Evolutionary conservation across 2,113 vertebrate species (phyloP), one percentile per base, ranked within the genome.

Genomic region (Carassius gibelio): DNA sequence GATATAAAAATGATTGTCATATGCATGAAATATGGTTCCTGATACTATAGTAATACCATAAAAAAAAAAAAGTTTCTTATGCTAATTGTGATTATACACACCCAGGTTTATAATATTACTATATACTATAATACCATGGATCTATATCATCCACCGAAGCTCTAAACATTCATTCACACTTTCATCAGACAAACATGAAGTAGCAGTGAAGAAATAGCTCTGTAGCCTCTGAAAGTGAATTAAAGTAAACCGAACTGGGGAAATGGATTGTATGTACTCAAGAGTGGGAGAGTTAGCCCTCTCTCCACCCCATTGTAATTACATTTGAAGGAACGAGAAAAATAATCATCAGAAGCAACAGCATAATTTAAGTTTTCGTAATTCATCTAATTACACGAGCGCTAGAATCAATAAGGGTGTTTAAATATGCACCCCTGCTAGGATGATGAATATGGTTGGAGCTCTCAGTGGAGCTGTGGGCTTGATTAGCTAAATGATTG

Each of bases 401-500:
- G 90, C 82, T 59, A 72, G 84, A 88, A 88, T 88, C 84, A 89
- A 87, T 88, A 81, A 88, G 84, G 83, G 89, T 89, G 82, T 92
- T 92, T 88, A 90, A 90, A 92, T 88, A 83, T 86, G 89, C 88
- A 48, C 78, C 88, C 81, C 84, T 64, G 83, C 88, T 83, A 90
- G 90, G 89, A 86, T 91, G 76, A 84, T 89, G 90, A 89, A 92
- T 90, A 89, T 83, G 82, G 88, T 83, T 26, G 36, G 86, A 88
- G 81, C 42, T 91, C 92, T 90, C 83, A 3, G 26, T 6, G 85
- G 92, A 91, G 90, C 87, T 83, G 82, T 36, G 6, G 82, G 50
- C 80, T 89, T 90, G 91, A 94, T 94, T 92, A 90, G 82, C 85
- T 84, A 75, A 81, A 89, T 90, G 55, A 78, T 64, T 91, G 89